These are phyloP conservation scores for Psammodynastes pulverulentus DNA, from an alignment of 2,113 vertebrate genomes.

Conservation along the genomic window DNA sequence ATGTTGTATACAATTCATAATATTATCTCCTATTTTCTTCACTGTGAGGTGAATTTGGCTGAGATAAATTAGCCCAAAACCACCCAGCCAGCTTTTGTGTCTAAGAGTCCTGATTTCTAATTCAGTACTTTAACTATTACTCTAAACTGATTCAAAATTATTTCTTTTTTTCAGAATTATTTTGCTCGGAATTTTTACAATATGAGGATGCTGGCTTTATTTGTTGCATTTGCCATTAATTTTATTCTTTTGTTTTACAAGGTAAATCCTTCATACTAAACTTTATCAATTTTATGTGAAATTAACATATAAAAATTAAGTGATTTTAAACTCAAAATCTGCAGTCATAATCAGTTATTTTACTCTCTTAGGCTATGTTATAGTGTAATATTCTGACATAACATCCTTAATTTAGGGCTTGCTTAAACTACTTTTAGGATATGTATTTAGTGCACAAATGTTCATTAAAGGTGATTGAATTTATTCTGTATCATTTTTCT, in stretches of 20 bases:
- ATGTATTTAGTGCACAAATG: background rate
- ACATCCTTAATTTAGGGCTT: background rate
- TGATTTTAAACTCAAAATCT: background rate
- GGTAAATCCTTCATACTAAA: slow-evolving; percentile 68
- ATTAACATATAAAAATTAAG: background rate
- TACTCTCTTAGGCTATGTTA: background rate
- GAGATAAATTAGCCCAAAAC: background rate
- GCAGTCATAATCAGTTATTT: background rate
- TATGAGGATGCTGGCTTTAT: slow-evolving; percentile 96
- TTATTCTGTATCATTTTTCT: background rate
- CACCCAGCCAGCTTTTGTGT: background rate
- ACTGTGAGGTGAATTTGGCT: background rate
- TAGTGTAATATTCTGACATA: background rate
- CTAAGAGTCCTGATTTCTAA: background rate
- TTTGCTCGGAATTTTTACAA: slow-evolving; percentile 99
- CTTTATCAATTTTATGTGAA: background rate
- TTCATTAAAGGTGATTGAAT: background rate
- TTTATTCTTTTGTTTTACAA: slow-evolving; percentile 98
- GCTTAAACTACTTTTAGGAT: background rate
- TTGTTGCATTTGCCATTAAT: slow-evolving; percentile 97
- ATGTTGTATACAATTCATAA: background rate
- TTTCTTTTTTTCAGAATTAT: slow-evolving; percentile 82
- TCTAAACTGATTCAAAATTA: background rate
- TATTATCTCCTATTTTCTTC: background rate
- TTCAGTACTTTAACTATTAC: background rate